A percentile compares a stretch with the other conserved stretches of the same genome.
Conservation (phyloP, 2,797 vertebrate genomes). For the Scolopax bukidnonensis region DNA sequence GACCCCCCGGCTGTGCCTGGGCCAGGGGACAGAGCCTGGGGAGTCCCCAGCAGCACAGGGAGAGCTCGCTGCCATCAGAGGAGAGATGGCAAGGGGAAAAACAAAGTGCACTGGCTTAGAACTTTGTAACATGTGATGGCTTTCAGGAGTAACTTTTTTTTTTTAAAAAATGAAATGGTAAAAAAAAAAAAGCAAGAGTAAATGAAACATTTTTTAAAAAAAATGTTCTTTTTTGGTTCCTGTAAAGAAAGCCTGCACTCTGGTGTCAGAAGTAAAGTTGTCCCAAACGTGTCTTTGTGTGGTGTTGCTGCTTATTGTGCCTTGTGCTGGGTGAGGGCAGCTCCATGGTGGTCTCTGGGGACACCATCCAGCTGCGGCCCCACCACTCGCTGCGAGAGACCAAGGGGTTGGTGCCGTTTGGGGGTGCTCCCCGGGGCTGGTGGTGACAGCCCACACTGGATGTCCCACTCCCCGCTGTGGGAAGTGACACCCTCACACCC, state of each 20-base stretch:
- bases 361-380: background rate
- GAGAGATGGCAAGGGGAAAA: background rate
- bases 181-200: background rate
- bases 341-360: background rate
- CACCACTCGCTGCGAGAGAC: no score
- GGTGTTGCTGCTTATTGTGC: background rate
- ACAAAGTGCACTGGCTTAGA: background rate
- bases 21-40: background rate
- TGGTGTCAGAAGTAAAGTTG: constrained; percentile 12
- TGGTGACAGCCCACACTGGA: background rate
- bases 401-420: accelerated
- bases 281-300: background rate
- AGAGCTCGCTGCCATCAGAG: background rate
- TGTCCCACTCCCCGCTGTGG: background rate
- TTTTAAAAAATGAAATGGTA: constrained; percentile 2
- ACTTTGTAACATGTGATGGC: background rate
- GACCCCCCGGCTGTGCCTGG: background rate
- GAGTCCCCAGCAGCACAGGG: background rate
- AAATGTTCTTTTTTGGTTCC: background rate
- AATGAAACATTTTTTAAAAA: constrained; percentile 17
- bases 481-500: background rate
- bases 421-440: accelerated
- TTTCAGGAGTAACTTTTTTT: constrained; percentile 33
- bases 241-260: constrained; percentile 15
- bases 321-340: accelerated